Base-by-base conservation (phyloP, 2,888 invertebrate genomes). In the Metacarcinus magister region DNA sequence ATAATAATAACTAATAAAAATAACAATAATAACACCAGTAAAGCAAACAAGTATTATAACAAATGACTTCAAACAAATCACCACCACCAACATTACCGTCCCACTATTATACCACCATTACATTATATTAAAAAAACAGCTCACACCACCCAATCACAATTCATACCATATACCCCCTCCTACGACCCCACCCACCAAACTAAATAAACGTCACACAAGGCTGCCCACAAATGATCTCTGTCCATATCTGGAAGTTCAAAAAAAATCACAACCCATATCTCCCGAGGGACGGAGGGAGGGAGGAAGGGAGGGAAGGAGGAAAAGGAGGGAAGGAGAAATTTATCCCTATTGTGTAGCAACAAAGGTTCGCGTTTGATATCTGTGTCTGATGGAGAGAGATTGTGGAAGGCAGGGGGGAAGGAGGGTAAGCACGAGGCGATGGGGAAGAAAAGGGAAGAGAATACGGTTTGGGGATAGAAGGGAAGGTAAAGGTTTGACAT, bases 291-390 rank as follows among this genome's bases (percentile, higher is more conserved):
- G n/a, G 67, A 60, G 67, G 67, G 82, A 48, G 46, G 75, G 93
- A 93, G 67, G 39, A 75, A 93, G 93, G 39, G 93, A 93, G 67
- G 39, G 93, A 93, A 75, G 39, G 93, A 93, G 67, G 39, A 75
- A 93, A 43, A 39, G 93, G 75, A 32, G 39, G 93, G 75, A 43
- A 60, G 60, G 75, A 39, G 39, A 92, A 92, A 92, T 92, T 92
- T 92, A 92, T 92, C 92, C 92, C 92, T 92, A 92, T 92, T 92
- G 92, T 92, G 92, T 92, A 54, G 48, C 60, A 92, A 92, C 92
- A 92, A 92, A 92, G 92, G 92, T 28, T 54, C 48, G 32, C 43
- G 92, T 92, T 54, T 92, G 92, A 92, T 92, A 92, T 92, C 54
- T 92, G 32, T 60, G 54, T 48, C 48, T 48, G 82, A 82, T 82